A percentile compares a stretch with the other conserved stretches of the same genome.
Conservation (phyloP, 1,140 invertebrate genomes). For the Spodoptera frugiperda region DNA sequence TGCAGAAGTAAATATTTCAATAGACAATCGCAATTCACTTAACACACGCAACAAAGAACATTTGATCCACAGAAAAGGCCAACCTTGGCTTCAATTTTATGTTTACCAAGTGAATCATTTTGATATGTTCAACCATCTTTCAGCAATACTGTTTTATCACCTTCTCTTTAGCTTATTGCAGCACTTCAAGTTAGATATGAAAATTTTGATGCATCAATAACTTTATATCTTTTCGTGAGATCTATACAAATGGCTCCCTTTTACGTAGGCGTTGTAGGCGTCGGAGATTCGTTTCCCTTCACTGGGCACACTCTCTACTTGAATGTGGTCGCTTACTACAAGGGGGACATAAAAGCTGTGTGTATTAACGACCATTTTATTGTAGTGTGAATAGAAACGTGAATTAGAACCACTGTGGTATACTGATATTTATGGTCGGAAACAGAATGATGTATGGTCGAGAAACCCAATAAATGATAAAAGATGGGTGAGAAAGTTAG, state of each 20-base stretch:
- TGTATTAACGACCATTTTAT: slow-evolving; percentile 70
- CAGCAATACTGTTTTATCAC: background rate
- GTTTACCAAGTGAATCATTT: too few relatives aligned
- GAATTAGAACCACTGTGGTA: slow-evolving; percentile 59
- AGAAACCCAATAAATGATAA: slow-evolving; percentile 33
- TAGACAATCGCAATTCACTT: too few relatives aligned
- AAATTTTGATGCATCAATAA: slow-evolving; percentile 10
- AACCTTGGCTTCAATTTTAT: too few relatives aligned
- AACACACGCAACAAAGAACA: too few relatives aligned
- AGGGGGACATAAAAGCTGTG: slow-evolving; percentile 53
- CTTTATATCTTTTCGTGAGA: background rate
- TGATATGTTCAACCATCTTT: too few relatives aligned
- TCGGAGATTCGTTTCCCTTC: slow-evolving; percentile 20
- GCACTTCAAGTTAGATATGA: background rate
- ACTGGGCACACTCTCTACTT: slow-evolving; percentile 45
- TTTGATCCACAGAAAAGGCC: too few relatives aligned
- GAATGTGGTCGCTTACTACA: slow-evolving; percentile 62
- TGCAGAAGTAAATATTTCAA: too few relatives aligned
- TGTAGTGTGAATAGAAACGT: slow-evolving; percentile 71
- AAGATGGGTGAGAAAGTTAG: slow-evolving; percentile 5
- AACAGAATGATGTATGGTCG: slow-evolving; percentile 37
- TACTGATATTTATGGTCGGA: slow-evolving; percentile 46
- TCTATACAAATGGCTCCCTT: slow-evolving; percentile 18
- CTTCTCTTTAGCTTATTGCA: background rate
- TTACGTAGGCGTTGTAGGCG: slow-evolving; percentile 20